Base-by-base conservation (phyloP, 1,140 invertebrate species). In the Drosophila micromelanica region DNA sequence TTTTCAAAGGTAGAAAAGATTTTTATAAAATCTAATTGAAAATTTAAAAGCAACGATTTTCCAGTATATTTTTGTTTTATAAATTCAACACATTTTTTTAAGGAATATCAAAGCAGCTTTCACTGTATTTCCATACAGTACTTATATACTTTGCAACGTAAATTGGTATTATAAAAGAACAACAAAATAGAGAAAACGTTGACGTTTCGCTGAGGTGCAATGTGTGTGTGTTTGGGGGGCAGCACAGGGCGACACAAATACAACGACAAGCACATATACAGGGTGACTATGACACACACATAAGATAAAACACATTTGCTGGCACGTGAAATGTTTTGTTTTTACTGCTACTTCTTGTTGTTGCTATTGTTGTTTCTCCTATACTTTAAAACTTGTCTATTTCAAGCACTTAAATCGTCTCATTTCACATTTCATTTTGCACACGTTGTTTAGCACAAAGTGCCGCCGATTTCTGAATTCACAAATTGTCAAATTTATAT, bases 161-260 rank as follows among this genome's bases (percentile, higher is more conserved):
- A 78, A 61, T 76, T 67, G 62, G 80, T 27, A 42, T 57, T 57
- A 43, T 43, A 30, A 56, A 56, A 17, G 1, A 43, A 57, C 2
- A 45, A 43, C 35, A 37, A 45, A 20, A 57, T 17, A n/a, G 40
- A 60, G 40, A 59, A 32, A 63, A 64, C 56, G 55, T 55, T 85
- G 80, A 82, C 80, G 68, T 69, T 65, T 62, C 46, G 64, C 54
- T 67, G 51, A 42, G 32, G 56, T 86, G 80, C 81, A 80, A 70
- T 35, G 15, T 20, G 20, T 46, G 20, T 46, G 4, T 49, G 23
- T 15, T 6, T 32, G 55, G 40, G 6, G 42, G 35, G 23, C 27
- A 60, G 27, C 4, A 48, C 32, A 32, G 15, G 37, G 11, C 17
- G 27, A 11, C 13, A 49, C 23, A 40, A 11, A 42, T 11, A 45